These are phyloP conservation scores for Campopleginae sp. DNA, from an alignment of 2,888 invertebrate genomes.

Conservation along the genomic window DNA sequence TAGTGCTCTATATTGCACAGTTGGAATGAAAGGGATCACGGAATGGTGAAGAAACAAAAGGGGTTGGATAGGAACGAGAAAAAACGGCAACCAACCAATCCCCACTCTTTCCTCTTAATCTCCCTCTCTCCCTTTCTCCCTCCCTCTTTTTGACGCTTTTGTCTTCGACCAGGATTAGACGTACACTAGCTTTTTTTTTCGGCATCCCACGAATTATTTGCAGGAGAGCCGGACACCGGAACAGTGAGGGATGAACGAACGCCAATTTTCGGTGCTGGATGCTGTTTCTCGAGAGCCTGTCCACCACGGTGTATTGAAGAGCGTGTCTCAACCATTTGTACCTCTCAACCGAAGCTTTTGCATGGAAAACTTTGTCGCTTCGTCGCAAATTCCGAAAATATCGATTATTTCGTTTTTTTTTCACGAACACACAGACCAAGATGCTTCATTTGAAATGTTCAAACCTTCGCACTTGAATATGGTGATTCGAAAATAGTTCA, in stretches of 20 bases:
- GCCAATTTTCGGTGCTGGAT: not conserved
- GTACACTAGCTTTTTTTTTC: conserved; percentile 31
- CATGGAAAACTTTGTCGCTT: not conserved
- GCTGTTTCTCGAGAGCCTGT: not conserved
- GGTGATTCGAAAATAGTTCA: not conserved
- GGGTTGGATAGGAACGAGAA: conserved; percentile 35
- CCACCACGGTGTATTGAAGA: not conserved
- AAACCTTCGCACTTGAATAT: not conserved
- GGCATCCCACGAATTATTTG: conserved; percentile 37
- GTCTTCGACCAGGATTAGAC: conserved; percentile 43
- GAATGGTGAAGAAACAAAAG: conserved; percentile 40
- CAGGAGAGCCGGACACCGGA: conserved; percentile 16
- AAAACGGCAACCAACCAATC: conserved; percentile 27
- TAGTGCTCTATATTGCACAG: conserved; percentile 44
- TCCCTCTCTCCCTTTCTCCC: not conserved
- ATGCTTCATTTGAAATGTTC: not conserved
- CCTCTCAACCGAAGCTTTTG: not conserved
- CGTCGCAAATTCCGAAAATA: not conserved
- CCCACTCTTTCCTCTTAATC: not conserved
- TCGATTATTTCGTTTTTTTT: not conserved
- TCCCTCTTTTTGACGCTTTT: conserved; percentile 34
- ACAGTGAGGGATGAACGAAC: not conserved
- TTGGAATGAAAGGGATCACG: conserved; percentile 53
- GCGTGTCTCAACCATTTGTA: not conserved
- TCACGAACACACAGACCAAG: not conserved